Percentiles rank a stretch among this genome's conserved stretches.
Evolutionary conservation across 2,113 vertebrate species (phyloP).

Genomic region (Poeciliopsis occidentalis): DNA sequence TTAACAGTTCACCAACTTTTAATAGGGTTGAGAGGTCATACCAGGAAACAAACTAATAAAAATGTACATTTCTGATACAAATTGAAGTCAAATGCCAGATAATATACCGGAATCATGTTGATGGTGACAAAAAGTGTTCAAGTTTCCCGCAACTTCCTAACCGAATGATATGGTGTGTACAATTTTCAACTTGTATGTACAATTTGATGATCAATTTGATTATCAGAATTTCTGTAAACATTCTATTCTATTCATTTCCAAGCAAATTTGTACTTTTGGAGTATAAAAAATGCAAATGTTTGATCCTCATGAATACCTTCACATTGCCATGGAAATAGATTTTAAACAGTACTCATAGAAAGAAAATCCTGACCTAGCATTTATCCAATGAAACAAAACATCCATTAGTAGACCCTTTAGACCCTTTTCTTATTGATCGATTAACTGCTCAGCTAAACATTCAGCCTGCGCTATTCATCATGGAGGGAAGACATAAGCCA

Average conservation of each 20-base stretch:
- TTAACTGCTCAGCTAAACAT: conserved; percentile 75
- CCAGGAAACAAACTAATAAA: no score
- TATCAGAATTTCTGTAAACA: neutral
- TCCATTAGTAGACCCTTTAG: conserved; percentile 68
- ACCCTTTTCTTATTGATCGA: conserved; percentile 72
- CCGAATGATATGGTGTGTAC: no score
- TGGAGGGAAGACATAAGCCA: conserved; percentile 55
- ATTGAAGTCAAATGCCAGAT: no score
- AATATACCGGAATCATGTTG: no score
- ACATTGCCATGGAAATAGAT: conserved; percentile 19
- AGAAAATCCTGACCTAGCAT: conserved; percentile 43
- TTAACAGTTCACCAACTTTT: no score
- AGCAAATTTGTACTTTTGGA: neutral
- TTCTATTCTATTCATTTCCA: neutral
- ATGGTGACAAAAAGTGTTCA: neutral
- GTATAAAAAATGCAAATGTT: neutral
- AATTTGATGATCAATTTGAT: no score
- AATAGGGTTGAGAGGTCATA: no score
- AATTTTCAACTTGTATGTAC: no score
- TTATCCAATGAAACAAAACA: conserved; percentile 68
- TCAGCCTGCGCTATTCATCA: conserved; percentile 74
- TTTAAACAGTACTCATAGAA: conserved; percentile 12
- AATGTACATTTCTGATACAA: no score
- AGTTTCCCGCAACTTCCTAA: neutral
- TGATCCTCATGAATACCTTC: neutral